Evolutionary conservation across 1,140 invertebrate species (phyloP), one percentile per base, ranked within the genome.

Genomic region (Drosophila kikkawai): DNA sequence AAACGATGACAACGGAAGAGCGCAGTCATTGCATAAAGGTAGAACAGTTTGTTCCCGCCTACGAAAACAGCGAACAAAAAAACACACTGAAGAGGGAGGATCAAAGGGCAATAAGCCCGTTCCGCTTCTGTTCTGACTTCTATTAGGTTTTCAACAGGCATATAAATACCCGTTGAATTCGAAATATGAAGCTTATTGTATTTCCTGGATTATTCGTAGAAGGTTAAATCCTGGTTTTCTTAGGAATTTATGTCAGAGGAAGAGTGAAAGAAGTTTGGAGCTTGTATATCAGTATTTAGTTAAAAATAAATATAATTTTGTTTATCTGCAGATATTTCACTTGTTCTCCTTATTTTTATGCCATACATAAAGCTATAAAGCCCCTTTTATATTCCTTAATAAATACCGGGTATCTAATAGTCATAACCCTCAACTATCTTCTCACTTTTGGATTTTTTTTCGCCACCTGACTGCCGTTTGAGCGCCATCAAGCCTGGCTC

Each of bases 1-100:
- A 47, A 64, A 67, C 36, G 55, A 56, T 56, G 69, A 73, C 67
- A 85, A 70, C 80, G 69, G 80, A 70, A 53, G 56, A 63, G 85
- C 45, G 66, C 79, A 86, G 76, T 82, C 74, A 66, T 84, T 79
- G 66, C 66, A 78, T 59, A 75, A 70, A 80, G 58, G 61, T 53
- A 41, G 63, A 77, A 51, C 70, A 61, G 76, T 82, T 82, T 71
- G 63, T 56, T 56, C 32, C 50, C 55, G 41, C 42, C 59, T 63
- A 19, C 51, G 15, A 45, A 53, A 34, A 34, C 2, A 1, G 26
- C n/a, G 13, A 15, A 44, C 55, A 53, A 69, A 69, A 42, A 41
- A n/a, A 4, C 11, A 7, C 26, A 29, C 26, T 29, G 26, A 26
- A 6, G 9, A 11, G n/a, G 0, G 42, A 29, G 41, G 15, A 19